These are phyloP conservation scores for Palythoa heliodiscus DNA, from an alignment of 92 coral and sea anemone species.

Conservation along the genomic window DNA sequence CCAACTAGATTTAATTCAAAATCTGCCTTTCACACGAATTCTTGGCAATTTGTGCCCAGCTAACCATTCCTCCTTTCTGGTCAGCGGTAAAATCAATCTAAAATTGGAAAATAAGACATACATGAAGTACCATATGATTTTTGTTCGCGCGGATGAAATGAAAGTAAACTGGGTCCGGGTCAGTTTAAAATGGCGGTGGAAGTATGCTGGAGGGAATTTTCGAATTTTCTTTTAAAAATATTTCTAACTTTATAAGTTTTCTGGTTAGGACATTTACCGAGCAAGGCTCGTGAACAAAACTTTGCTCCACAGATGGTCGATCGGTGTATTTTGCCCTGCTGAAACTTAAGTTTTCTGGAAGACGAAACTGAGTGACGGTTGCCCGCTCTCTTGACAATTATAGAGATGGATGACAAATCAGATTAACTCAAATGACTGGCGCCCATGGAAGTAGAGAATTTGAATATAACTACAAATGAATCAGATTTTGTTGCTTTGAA, in stretches of 20 bases:
- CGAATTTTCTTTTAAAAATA: neutral
- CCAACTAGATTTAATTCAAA: neutral
- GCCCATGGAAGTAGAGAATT: slow-evolving; percentile 14
- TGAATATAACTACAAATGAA: neutral
- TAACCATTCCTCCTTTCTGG: neutral
- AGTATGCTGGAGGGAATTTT: slow-evolving; percentile 3
- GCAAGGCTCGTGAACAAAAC: neutral
- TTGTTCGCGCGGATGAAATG: neutral
- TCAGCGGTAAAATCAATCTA: slow-evolving; percentile 7
- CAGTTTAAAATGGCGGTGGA: neutral
- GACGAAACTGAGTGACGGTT: neutral
- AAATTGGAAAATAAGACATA: neutral
- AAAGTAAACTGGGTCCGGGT: neutral
- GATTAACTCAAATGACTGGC: neutral
- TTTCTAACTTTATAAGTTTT: neutral
- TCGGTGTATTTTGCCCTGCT: neutral
- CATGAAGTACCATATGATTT: neutral
- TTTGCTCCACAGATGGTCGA: neutral
- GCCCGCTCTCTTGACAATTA: neutral
- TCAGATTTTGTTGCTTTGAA: slow-evolving; percentile 12
- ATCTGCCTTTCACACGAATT: no score
- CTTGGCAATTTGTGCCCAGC: neutral
- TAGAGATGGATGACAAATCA: neutral
- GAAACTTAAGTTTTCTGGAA: no score
- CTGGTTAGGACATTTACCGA: neutral